Evolutionary conservation across 2,113 vertebrate species (phyloP), one percentile per base, ranked within the genome.

Genomic region (Tetrax tetrax): DNA sequence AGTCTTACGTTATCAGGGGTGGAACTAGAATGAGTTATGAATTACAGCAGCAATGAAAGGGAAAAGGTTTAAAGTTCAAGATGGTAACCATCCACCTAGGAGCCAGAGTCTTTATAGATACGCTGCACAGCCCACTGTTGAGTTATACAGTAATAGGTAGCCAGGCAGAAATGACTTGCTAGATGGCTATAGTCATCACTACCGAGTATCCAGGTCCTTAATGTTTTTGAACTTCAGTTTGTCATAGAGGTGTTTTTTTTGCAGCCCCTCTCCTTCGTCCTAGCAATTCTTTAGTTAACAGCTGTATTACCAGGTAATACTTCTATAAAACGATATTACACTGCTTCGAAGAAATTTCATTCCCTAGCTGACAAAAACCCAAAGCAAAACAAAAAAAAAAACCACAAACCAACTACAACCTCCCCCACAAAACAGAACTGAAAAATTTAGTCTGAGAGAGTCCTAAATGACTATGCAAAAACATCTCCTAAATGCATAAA

Each of bases 11-110:
- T 77, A 76, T 61, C 66, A 56, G 60, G 84, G 85, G 91, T 87
- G 79, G 69, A 48, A 51, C 71, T 68, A 68, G 74, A 79, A 83
- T 56, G 57, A 80, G 51, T 90, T 90, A 75, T 90, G 70, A 90
- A 83, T 95, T 87, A 93, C n/a, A 80, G 75, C 74, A 93, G 83
- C 54, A 93, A 81, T 59, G 65, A 93, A 90, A 96, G 11, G 38
- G 31, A 91, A 90, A 77, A 80, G 28, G 97, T 97, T 95, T 94
- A 97, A 97, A 83, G 96, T 96, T 95, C 96, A 95, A 50, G 50
- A 66, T 7, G 31, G 54, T n/a, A 95, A 95, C 60, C 66, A 89
- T n/a, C 56, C 2, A 3, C 37, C 48, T n/a, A 69, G 74, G 76
- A 86, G 71, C 38, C 41, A 81, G 41, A 81, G 45, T 21, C 68